phyloP scores from a whole-genome alignment of 2,888 invertebrate species.

The Aspidiotus rigidus region DNA sequence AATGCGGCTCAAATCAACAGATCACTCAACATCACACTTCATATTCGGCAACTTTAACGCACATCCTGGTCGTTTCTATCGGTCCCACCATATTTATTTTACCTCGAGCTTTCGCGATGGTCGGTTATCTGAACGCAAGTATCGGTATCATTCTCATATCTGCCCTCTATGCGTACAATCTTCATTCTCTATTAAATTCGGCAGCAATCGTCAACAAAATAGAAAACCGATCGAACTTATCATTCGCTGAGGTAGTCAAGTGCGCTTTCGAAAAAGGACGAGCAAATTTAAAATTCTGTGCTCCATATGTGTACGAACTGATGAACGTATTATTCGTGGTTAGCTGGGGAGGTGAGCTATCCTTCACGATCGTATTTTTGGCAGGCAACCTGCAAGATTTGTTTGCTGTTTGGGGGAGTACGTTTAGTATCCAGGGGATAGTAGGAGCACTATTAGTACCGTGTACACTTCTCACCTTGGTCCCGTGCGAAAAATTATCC shows the following conservation, averaged over 20 bases:
- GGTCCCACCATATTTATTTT: conserved; percentile 25
- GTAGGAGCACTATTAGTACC: conserved; percentile 2
- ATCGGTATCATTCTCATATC: conserved; percentile 23
- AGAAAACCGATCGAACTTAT: not conserved
- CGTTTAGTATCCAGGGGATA: conserved; percentile 5
- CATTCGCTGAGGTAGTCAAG: conserved; percentile 21
- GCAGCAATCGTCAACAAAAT: not conserved
- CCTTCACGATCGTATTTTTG: conserved; percentile 16
- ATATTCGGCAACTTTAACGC: conserved; percentile 13
- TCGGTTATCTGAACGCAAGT: conserved; percentile 17
- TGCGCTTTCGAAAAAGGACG: conserved; percentile 20
- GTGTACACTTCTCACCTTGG: conserved; percentile 12
- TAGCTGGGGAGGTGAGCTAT: conserved; percentile 23
- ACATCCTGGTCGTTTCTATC: conserved; percentile 24
- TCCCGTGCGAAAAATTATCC: conserved; percentile 5
- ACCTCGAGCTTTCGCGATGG: conserved; percentile 22
- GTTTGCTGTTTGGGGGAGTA: not conserved
- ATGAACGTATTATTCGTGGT: conserved; percentile 22
- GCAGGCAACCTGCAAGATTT: conserved; percentile 15
- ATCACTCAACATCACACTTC: not conserved
- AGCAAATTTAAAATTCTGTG: not conserved
- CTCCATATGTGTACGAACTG: conserved; percentile 3
- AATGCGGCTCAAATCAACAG: not conserved
- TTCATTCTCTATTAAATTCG: conserved; percentile 12
- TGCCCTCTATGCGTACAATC: conserved; percentile 20